Percentiles rank a stretch among this genome's conserved stretches.
These are phyloP conservation scores for Melipona bicolor DNA, from an alignment of 2,888 invertebrate species.

Conservation along the genomic window DNA sequence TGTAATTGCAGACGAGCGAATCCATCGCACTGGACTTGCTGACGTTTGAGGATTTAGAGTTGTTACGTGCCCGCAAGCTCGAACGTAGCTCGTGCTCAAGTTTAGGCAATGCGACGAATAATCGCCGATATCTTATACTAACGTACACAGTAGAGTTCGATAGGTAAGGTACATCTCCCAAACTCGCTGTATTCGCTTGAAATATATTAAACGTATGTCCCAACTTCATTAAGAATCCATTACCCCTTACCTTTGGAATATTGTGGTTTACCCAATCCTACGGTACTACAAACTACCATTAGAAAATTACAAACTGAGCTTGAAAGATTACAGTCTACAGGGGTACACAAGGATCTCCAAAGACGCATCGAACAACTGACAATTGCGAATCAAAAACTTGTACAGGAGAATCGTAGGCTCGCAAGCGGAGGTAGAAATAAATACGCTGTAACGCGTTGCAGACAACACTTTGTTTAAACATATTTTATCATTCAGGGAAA, in stretches of 20 bases:
- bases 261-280: slow-evolving; percentile 85
- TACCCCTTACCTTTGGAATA: slow-evolving; percentile 86
- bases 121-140: slow-evolving; percentile 85
- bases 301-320: slow-evolving; percentile 85
- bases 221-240: slow-evolving; percentile 82
- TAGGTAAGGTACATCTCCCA: slow-evolving; percentile 78
- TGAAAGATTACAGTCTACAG: slow-evolving; percentile 77
- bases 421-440: slow-evolving; percentile 60
- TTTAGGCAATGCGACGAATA: slow-evolving; percentile 76
- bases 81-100: slow-evolving; percentile 73
- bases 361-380: slow-evolving; percentile 76
- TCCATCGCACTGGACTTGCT: slow-evolving; percentile 85
- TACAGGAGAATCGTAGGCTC: slow-evolving; percentile 74
- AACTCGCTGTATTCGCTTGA: slow-evolving; percentile 13
- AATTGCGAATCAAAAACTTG: slow-evolving; percentile 68
- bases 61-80: slow-evolving; percentile 82
- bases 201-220: slow-evolving; percentile 54
- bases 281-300: slow-evolving; percentile 85
- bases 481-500: slow-evolving; percentile 65
- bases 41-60: slow-evolving; percentile 85
- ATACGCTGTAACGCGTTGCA: neutral
- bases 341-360: slow-evolving; percentile 73
- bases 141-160: slow-evolving; percentile 86
- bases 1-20: slow-evolving; percentile 84
- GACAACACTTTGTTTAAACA: neutral